Conservation (phyloP, 2,797 vertebrate species). For the Mus spretus region DNA sequence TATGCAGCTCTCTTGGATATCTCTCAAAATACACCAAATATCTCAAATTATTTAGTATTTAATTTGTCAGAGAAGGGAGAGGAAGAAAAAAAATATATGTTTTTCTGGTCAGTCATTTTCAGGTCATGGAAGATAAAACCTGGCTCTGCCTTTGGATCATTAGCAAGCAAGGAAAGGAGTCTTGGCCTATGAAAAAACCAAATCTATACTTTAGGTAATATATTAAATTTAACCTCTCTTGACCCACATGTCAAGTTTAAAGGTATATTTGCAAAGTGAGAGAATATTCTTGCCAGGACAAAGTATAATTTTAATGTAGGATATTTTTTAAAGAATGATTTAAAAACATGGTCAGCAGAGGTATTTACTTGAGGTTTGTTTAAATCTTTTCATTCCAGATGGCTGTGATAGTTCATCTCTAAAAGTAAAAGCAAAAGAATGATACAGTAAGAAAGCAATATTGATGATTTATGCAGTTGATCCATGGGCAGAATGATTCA, state of each 20-base stretch:
- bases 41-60: neutral
- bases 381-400: slow-evolving; percentile 24
- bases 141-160: neutral
- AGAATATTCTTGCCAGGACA: neutral
- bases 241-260: neutral
- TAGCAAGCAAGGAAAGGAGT: neutral
- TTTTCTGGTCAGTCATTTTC: neutral
- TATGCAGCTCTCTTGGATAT: neutral
- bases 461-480: slow-evolving; percentile 24
- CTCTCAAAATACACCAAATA: neutral
- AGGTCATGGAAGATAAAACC: neutral
- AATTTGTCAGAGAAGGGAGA: neutral
- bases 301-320: neutral
- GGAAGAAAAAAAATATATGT: neutral
- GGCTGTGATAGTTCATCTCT: neutral
- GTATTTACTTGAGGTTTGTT: neutral
- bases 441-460: neutral
- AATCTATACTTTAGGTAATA: neutral
- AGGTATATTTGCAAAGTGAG: neutral
- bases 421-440: neutral
- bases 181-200: neutral
- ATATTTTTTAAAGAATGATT: neutral
- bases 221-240: neutral
- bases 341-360: neutral
- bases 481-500: neutral